A percentile compares a stretch with the other conserved stretches of the same genome.
Conservation (phyloP, 2,797 vertebrate genomes). For the Bucorvus abyssinicus region DNA sequence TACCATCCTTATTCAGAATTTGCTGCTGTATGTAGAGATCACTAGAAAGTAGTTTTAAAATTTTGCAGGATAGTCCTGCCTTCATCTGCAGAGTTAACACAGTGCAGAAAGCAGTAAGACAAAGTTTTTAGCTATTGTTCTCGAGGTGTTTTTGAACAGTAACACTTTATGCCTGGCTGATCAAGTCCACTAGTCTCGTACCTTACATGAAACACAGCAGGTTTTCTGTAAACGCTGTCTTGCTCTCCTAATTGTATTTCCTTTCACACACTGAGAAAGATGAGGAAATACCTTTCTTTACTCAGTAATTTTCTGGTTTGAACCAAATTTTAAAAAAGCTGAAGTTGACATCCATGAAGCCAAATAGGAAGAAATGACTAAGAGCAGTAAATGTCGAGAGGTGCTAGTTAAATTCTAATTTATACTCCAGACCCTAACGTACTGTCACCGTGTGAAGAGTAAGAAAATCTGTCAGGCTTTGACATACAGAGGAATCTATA, state of each 20-base stretch:
- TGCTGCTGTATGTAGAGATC: neutral
- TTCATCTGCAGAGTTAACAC: neutral
- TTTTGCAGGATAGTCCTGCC: neutral
- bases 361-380: neutral
- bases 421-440: neutral
- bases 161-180: neutral
- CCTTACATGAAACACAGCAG: neutral
- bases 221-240: neutral
- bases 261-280: neutral
- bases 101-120: neutral
- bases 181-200: neutral
- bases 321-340: neutral
- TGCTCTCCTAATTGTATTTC: neutral
- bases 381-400: neutral
- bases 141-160: neutral
- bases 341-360: neutral
- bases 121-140: neutral
- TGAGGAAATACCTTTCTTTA: neutral
- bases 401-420: neutral
- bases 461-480: neutral
- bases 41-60: neutral
- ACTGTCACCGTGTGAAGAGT: neutral
- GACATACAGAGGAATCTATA: neutral
- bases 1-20: neutral
- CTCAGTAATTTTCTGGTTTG: neutral